Evolutionary conservation across 2,797 vertebrate genomes (phyloP).

Genomic region (Monodelphis domestica): DNA sequence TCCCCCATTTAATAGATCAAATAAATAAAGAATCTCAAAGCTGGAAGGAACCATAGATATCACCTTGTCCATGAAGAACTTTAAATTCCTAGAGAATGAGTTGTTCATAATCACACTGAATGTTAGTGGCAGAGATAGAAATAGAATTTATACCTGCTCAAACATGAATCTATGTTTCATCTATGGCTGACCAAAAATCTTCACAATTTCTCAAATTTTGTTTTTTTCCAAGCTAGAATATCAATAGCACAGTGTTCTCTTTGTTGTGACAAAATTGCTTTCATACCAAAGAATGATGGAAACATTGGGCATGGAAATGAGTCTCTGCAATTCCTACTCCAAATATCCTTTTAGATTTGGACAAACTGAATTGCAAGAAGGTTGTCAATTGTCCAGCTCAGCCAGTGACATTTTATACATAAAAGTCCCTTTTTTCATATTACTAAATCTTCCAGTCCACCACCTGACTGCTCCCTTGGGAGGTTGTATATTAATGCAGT

Average conservation of each 20-base stretch:
- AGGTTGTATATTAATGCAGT: not conserved
- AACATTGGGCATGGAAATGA: not conserved
- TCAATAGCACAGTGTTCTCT: not conserved
- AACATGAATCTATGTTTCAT: not conserved
- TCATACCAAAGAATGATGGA: not conserved
- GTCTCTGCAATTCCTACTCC: not conserved
- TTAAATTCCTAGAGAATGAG: conserved; percentile 10
- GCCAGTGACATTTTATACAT: not conserved
- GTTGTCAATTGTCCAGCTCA: not conserved
- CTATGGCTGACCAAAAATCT: not conserved
- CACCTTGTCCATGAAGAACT: not conserved
- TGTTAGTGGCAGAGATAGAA: not conserved
- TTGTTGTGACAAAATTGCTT: not conserved
- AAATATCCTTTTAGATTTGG: not conserved
- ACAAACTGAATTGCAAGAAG: not conserved
- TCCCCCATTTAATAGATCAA: not conserved
- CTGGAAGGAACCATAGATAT: not conserved
- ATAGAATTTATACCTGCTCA: not conserved
- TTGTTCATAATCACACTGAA: conserved; percentile 12
- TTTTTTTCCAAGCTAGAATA: not conserved
- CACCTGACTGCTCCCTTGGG: not conserved
- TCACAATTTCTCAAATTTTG: not conserved
- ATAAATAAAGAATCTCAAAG: not conserved
- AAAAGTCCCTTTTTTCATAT: not conserved
- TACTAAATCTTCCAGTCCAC: conserved; percentile 11